phyloP scores from a whole-genome alignment of 2,113 vertebrate genomes.

The Leptosomus discolor region DNA sequence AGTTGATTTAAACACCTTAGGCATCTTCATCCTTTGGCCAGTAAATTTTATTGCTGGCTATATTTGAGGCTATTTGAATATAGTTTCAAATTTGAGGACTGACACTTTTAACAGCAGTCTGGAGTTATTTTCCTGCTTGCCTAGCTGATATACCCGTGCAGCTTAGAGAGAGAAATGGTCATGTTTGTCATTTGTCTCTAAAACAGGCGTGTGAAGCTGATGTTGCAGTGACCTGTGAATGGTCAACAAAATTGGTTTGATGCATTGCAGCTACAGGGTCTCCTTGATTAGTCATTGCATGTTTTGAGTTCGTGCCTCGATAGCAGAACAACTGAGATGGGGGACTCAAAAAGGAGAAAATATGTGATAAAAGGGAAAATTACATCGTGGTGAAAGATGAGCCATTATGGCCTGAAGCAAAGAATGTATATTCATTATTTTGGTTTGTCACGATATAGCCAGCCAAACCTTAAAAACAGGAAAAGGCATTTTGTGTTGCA shows the following conservation, averaged over 20 bases:
- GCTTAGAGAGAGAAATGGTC: background rate
- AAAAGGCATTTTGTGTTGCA: background rate
- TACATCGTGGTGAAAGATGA: background rate
- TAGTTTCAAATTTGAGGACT: background rate
- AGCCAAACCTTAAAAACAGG: background rate
- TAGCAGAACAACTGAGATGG: background rate
- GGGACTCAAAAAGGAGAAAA: background rate
- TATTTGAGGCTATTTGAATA: background rate
- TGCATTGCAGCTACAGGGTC: conserved; percentile 23
- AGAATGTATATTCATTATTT: background rate
- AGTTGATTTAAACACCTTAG: background rate
- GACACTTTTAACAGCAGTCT: background rate
- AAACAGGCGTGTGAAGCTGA: background rate
- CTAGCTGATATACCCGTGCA: background rate
- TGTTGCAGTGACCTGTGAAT: background rate
- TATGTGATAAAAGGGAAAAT: background rate
- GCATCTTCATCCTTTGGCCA: background rate
- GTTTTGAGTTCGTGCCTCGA: background rate
- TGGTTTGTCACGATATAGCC: background rate
- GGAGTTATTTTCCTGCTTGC: background rate
- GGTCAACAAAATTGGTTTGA: conserved; percentile 6
- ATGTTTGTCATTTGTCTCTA: background rate
- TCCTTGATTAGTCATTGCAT: conserved; percentile 22
- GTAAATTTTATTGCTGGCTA: background rate
- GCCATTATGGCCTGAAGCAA: background rate